These are phyloP conservation scores for Pogoniulus pusillus DNA, from an alignment of 2,797 vertebrate species.

Conservation along the genomic window DNA sequence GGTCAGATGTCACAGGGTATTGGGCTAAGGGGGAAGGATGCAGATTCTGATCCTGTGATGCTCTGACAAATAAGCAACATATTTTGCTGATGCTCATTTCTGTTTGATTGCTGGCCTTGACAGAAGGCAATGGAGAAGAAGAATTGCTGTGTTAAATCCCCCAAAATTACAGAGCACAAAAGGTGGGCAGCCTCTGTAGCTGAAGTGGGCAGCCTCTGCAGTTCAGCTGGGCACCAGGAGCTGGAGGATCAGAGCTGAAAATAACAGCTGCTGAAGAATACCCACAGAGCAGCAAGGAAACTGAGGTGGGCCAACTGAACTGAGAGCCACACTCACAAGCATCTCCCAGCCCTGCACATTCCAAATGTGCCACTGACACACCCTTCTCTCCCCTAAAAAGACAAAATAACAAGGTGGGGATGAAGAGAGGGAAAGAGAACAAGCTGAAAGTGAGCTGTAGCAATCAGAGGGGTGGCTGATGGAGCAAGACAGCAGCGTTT, in stretches of 20 bases:
- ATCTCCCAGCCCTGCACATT: background rate
- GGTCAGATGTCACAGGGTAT: background rate
- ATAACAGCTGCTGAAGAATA: background rate
- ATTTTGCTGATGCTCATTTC: conserved; percentile 5
- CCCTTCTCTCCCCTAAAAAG: background rate
- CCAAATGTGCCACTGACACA: background rate
- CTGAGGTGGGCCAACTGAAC: background rate
- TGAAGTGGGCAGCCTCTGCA: background rate
- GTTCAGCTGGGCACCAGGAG: conserved; percentile 18
- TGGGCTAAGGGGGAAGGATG: background rate
- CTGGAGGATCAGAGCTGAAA: conserved; percentile 4
- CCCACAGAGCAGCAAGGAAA: background rate
- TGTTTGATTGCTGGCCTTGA: background rate
- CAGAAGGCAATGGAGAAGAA: background rate
- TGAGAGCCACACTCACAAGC: background rate
- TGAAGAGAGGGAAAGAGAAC: background rate
- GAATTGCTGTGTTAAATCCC: conserved; percentile 1
- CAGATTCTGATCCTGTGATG: background rate
- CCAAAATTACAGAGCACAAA: conserved; percentile 34
- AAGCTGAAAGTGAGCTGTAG: background rate
- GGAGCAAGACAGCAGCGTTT: background rate
- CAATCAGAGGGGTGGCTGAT: background rate
- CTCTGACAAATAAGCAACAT: background rate
- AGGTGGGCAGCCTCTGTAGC: background rate
- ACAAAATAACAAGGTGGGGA: background rate